phyloP scores from a whole-genome alignment of 2,797 vertebrate genomes.

The Manis pentadactyla region DNA sequence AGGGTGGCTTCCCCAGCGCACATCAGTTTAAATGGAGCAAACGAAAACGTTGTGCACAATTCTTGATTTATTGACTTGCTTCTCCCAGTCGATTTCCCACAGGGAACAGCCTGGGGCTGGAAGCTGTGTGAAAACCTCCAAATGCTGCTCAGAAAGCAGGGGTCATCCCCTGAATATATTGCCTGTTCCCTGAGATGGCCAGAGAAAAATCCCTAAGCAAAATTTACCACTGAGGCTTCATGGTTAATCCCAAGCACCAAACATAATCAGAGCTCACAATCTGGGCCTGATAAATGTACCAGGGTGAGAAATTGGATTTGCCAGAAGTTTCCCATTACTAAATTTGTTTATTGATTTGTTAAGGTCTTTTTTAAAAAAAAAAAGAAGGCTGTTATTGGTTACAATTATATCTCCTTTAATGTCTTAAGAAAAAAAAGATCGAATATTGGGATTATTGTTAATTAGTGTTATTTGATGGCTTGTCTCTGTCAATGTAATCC shows the following conservation, averaged over 20 bases:
- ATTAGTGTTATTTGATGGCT: not conserved
- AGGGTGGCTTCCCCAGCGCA: constrained; percentile 48
- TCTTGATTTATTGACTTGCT: constrained; percentile 35
- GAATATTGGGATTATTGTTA: not conserved
- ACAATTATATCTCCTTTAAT: not conserved
- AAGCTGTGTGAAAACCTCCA: constrained; percentile 32
- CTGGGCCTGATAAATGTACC: not conserved
- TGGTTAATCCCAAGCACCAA: not conserved
- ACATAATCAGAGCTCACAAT: not conserved
- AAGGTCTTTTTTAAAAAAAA: not conserved
- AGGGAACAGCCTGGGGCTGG: not conserved
- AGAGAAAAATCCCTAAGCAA: not conserved
- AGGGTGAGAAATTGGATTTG: not conserved
- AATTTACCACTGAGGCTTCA: not conserved
- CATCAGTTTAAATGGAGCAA: not conserved
- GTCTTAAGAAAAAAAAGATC: not conserved
- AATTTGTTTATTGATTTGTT: not conserved
- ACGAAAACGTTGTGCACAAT: constrained; percentile 27
- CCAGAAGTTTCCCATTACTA: not conserved
- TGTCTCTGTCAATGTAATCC: not conserved
- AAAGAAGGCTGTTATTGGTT: not conserved
- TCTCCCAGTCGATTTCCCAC: constrained; percentile 67
- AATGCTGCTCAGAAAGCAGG: not conserved
- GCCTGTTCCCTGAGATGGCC: not conserved
- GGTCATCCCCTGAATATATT: not conserved